Evolutionary conservation across 2,888 invertebrate species (phyloP).

Genomic region (Cephalotes varians): DNA sequence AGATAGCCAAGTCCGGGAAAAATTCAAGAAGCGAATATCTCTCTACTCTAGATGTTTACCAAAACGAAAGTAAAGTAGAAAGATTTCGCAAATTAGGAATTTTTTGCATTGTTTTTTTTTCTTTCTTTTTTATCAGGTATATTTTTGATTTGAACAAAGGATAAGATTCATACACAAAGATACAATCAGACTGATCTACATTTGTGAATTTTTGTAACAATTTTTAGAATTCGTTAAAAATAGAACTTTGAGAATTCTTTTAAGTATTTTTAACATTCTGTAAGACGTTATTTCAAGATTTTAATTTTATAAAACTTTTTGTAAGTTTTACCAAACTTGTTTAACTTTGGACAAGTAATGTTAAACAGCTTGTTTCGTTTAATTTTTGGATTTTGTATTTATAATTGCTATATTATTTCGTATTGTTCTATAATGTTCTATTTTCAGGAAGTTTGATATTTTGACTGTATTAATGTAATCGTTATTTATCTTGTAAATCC

Average conservation of each 20-base stretch:
- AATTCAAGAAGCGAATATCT: not conserved
- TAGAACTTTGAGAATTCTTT: not conserved
- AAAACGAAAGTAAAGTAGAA: not conserved
- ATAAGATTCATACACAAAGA: not conserved
- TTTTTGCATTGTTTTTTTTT: not conserved
- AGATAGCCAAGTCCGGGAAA: not conserved
- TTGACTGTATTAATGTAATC: not conserved
- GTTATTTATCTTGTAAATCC: not conserved
- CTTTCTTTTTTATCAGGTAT: not conserved
- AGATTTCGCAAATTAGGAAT: not conserved
- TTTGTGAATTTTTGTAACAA: not conserved
- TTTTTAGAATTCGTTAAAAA: not conserved
- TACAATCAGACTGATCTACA: not conserved
- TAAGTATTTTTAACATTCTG: not conserved
- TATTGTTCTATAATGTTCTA: not conserved
- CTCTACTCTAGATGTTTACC: not conserved
- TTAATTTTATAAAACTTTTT: not conserved
- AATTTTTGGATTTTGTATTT: not conserved
- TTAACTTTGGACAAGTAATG: not conserved
- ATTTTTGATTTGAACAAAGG: not conserved
- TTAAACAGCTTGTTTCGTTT: not conserved
- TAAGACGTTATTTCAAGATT: not conserved
- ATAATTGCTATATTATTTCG: not conserved
- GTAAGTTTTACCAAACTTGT: not conserved
- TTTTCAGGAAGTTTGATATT: not conserved